Percentiles rank a stretch among this genome's conserved stretches.
These are phyloP conservation scores for Chionoecetes opilio DNA, from an alignment of 1,140 invertebrate genomes.

Conservation along the genomic window DNA sequence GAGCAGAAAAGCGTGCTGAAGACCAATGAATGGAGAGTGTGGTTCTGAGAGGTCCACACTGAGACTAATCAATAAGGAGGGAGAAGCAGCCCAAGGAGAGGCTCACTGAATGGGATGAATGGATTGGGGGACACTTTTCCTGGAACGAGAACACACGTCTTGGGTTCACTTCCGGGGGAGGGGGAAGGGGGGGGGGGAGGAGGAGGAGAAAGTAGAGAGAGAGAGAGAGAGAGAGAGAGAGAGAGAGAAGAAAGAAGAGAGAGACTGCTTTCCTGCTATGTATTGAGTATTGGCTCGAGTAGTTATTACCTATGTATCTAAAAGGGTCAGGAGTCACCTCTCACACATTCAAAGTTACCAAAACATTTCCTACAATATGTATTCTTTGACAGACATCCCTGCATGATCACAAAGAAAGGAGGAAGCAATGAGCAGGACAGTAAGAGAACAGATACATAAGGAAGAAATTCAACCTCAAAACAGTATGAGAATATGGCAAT, in stretches of 20 bases:
- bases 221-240: no score
- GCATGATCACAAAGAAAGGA: no score
- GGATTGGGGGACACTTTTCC: background rate
- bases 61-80: constrained; percentile 18
- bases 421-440: background rate
- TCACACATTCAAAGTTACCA: background rate
- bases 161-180: background rate
- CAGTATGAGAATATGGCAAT: background rate
- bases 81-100: constrained; percentile 21
- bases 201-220: no score
- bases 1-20: background rate
- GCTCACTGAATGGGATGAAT: constrained; percentile 19
- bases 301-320: background rate
- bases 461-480: background rate
- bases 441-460: background rate
- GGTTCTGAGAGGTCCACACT: constrained; percentile 24
- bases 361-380: background rate
- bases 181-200: no score
- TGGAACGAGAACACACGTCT: background rate
- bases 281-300: background rate
- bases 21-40: constrained; percentile 18
- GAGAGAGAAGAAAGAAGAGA: no score
- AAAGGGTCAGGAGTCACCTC: background rate
- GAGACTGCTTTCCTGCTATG: no score
- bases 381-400: background rate